phyloP scores from a whole-genome alignment of 2,888 invertebrate species.

The Aporophyla nigra region DNA sequence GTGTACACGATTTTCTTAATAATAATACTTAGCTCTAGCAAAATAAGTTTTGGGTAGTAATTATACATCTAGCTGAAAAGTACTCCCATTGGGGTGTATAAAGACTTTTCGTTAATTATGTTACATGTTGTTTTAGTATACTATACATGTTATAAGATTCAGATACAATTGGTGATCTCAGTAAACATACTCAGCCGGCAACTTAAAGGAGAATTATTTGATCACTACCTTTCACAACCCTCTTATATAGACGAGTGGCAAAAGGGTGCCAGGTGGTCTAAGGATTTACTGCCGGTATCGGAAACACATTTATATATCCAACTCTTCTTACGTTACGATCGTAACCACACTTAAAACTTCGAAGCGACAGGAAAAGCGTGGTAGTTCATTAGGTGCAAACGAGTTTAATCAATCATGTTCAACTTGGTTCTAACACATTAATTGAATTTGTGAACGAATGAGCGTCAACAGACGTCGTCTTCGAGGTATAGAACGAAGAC shows the following conservation, averaged over 20 bases:
- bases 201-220: conserved; percentile 3
- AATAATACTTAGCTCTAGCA: no score
- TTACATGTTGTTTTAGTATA: no score
- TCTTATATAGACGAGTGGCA: neutral
- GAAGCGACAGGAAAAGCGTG: neutral
- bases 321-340: conserved; percentile 13
- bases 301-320: neutral
- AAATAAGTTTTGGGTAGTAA: no score
- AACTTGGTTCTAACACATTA: conserved; percentile 42
- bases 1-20: no score
- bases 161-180: neutral
- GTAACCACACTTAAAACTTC: conserved; percentile 33
- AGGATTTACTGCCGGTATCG: conserved; percentile 10
- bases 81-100: no score
- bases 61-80: no score
- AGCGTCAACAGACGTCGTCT: conserved; percentile 34
- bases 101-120: no score
- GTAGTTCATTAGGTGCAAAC: conserved; percentile 32
- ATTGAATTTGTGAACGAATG: conserved; percentile 44
- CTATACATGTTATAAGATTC: no score
- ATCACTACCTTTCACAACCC: conserved; percentile 5
- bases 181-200: neutral
- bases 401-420: conserved; percentile 45
- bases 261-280: conserved; percentile 21
- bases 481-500: neutral